Evolutionary conservation across 2,797 vertebrate genomes (phyloP), one percentile per base, ranked within the genome.

Genomic region (Chanos chanos): DNA sequence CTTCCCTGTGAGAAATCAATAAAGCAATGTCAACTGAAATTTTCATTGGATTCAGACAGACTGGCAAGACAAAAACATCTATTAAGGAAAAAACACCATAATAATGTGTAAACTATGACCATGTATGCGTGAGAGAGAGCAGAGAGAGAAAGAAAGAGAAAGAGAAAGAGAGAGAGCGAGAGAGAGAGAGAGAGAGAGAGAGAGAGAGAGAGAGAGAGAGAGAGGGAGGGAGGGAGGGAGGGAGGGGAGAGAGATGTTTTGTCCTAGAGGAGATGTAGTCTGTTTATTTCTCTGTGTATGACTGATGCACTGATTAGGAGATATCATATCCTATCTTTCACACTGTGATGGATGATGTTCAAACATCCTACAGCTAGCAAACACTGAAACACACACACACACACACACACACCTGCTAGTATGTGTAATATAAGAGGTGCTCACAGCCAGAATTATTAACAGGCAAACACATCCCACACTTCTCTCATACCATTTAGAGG

Each of bases 1-100:
- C 60, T 71, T 62, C 72, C 65, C 80, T 44, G 66, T 68, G 76
- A 77, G 71, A 78, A 80, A 85, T 86, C 83, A 72, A 84, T 83
- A 69, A 53, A 37, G 56, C 55, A 71, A 69, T 47, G 70, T 82
- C 80, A 74, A 63, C 66, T 71, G 8, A 7, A 70, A 76, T 77
- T 80, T 82, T 64, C 45, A 64, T 79, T 81, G 73, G 53, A 66
- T 72, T 54, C 40, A 54, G 58, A 69, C 55, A 53, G 60, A 50
- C 63, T 66, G 62, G 80, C 73, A 73, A 64, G 54, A 47, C 59
- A 48, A 59, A 61, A 30, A 58, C 52, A 22, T 22, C 34, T 60
- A 50, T 54, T 2, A 50, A 54, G 31, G 60, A 30, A 58, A 61
- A 52, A 2, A 22, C 7, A 47, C 25, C 4, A 15, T 3, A 36